Evolutionary conservation across 2,113 vertebrate genomes (phyloP), one percentile per base, ranked within the genome.

Genomic region (Bubo scandiacus): DNA sequence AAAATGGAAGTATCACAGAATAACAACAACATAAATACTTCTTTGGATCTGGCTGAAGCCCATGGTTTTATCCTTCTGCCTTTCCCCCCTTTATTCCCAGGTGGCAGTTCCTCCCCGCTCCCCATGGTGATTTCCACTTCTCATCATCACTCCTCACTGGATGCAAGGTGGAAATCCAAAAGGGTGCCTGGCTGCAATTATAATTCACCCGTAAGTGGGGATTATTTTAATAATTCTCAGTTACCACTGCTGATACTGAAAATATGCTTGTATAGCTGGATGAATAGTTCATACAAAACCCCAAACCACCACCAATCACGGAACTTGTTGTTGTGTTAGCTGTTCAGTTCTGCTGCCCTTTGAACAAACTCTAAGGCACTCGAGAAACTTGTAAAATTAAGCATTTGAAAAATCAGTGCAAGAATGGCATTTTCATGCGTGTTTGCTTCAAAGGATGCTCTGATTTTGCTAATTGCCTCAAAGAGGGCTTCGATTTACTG

Each of bases 381-480:
- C 36, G 40, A 43, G 73, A 86, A 68, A 85, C 91, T 21, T 89
- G 90, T 74, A 61, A 81, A 92, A 88, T 81, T 15, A 87, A 86
- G 90, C 86, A 59, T 77, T 86, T 74, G 93, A 85, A 93, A 92
- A 94, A 93, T 73, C 82, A 94, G 86, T 52, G 93, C 93, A 95
- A 94, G 94, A 94, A 65, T 61, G 29, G 80, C 61, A 52, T 90
- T 96, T 95, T 81, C 90, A 62, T 68, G 95, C 89, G 92, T 93
- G 90, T 97, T 82, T 96, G 94, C 91, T 84, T 97, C 94, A 94
- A 96, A 98, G 91, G 94, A 92, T 91, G 96, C 96, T 97, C 97
- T 97, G 97, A 96, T 97, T 97, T 96, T 92, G 85, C 92, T 96
- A 97, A 97, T 96, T 97, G 96, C 96, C 91, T 92, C 91, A 87